Conservation (phyloP, 2,888 invertebrate genomes). For the Torymus auratus region DNA sequence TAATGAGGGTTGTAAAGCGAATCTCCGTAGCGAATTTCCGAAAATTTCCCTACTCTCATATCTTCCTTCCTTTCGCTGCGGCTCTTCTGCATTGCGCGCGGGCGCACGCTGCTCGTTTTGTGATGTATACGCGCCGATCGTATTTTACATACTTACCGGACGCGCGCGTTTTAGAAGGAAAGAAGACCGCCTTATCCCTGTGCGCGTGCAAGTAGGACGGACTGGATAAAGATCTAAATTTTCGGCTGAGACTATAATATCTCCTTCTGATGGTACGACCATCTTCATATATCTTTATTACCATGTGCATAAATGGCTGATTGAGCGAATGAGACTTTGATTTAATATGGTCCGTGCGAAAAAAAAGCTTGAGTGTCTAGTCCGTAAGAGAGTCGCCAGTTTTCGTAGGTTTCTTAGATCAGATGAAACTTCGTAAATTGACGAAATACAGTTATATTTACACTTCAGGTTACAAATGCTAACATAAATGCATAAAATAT, state of each 20-base stretch:
- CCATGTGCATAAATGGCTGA: too few relatives aligned
- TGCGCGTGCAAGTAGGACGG: constrained; percentile 2
- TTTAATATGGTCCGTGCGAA: too few relatives aligned
- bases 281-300: constrained; percentile 12
- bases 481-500: too few relatives aligned
- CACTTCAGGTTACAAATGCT: too few relatives aligned
- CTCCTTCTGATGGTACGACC: background rate
- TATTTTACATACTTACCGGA: constrained; percentile 63
- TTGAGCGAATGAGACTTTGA: too few relatives aligned
- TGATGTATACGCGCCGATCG: constrained; percentile 44
- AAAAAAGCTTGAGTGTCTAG: too few relatives aligned
- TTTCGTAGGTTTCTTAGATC: too few relatives aligned
- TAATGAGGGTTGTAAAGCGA: constrained; percentile 65
- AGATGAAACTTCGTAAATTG: too few relatives aligned
- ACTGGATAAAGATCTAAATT: constrained; percentile 57
- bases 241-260: constrained; percentile 14
- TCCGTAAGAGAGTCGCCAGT: too few relatives aligned
- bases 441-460: too few relatives aligned
- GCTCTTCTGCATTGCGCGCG: background rate
- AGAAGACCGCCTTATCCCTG: constrained; percentile 31
- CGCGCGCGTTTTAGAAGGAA: constrained; percentile 53
- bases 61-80: background rate
- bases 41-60: constrained; percentile 60
- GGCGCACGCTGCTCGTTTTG: constrained; percentile 7
- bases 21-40: constrained; percentile 69